Percentiles rank a stretch among this genome's conserved stretches.
Evolutionary conservation across 1,140 invertebrate genomes (phyloP).

Genomic region (Andricus grossulariae): DNA sequence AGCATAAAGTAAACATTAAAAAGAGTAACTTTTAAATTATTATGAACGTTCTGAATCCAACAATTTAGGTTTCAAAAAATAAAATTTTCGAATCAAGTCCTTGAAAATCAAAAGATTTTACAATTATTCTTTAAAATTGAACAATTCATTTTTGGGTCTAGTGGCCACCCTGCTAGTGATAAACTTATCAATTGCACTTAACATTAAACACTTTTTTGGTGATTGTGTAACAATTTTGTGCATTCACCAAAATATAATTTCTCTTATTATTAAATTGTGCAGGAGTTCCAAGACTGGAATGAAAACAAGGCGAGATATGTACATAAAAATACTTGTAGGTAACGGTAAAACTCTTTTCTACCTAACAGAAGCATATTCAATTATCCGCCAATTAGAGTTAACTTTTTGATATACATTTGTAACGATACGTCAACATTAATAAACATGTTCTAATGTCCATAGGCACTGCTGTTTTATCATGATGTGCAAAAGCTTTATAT

Average conservation of each 20-base stretch:
- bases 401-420: conserved; percentile 38
- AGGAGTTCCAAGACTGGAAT: not conserved
- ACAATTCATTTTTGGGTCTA: too few species aligned
- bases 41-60: too few species aligned
- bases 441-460: conserved; percentile 37
- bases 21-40: too few species aligned
- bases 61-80: too few species aligned
- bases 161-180: too few species aligned
- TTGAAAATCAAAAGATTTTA: too few species aligned
- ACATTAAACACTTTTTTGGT: conserved; percentile 12
- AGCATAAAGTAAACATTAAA: too few species aligned
- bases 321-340: not conserved
- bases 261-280: not conserved
- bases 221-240: conserved; percentile 16
- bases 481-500: conserved; percentile 43
- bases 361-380: not conserved
- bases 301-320: not conserved
- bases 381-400: not conserved
- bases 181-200: conserved; percentile 8
- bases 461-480: conserved; percentile 46
- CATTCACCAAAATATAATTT: not conserved
- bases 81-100: too few species aligned
- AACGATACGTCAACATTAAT: conserved; percentile 45
- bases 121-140: too few species aligned
- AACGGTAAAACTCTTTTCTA: not conserved